Base-by-base conservation (phyloP, 2,797 vertebrate species). In the Xerus rutilus region DNA sequence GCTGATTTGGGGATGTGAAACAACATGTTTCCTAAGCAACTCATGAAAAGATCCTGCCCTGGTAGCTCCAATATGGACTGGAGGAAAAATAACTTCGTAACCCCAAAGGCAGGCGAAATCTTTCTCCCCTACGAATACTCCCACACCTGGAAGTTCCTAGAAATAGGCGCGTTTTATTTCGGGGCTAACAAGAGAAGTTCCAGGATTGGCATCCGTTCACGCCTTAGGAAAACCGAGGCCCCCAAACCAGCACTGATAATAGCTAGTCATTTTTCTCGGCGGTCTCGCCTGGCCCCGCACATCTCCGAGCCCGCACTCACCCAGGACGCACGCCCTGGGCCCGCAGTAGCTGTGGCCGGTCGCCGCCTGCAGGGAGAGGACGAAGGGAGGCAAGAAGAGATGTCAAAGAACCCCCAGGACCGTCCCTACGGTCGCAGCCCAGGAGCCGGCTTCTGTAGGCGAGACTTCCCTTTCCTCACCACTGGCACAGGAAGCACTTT, bases 401-500 rank as follows among this genome's bases (percentile, higher is more conserved):
- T 3, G 67, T 13, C 95, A 32, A 59, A 13, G 4, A 47, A 81
- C 11, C 6, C 73, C 25, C 0, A 0, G 0, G 5, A 6, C n/a
- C 0, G 3, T 14, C 39, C n/a, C 59, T 0, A 2, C 10, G 0
- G 43, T 52, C 5, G 2, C 67, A 18, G 2, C 9, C 87, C 49
- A 10, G 2, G 6, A 4, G 59, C 18, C 2, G 0, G 72, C 1
- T 14, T 43, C 91, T 12, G 49, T n/a, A 1, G 23, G 74, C 0
- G 0, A 32, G 15, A 96, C 92, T 94, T 96, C 96, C 91, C 70
- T 3, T 15, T 18, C 35, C 52, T 82, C 76, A 43, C 96, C 94
- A 21, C 64, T 54, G 12, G 25, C 95, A 77, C 97, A 93, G 97
- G 97, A 97, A 97, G 95, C 70, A 77, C 90, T 96, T 65, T 32